These are phyloP conservation scores for Agrilus planipennis DNA, from an alignment of 1,140 invertebrate genomes.

Conservation along the genomic window DNA sequence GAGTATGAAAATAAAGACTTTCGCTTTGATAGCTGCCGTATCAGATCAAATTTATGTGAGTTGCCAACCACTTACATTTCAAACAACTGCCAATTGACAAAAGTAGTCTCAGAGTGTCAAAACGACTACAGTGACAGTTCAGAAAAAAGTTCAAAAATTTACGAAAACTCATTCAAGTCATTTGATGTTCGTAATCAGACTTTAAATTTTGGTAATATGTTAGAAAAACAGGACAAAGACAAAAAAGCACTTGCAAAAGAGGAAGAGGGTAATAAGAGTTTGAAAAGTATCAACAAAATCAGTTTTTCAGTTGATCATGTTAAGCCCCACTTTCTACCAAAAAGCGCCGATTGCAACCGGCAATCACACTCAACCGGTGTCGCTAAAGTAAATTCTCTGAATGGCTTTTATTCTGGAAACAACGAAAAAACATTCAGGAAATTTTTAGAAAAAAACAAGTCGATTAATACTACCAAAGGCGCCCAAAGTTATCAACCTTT, in stretches of 20 bases:
- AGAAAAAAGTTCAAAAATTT: slow-evolving; percentile 9
- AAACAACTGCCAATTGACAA: slow-evolving; percentile 29
- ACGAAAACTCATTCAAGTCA: slow-evolving; percentile 6
- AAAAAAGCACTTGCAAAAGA: neutral
- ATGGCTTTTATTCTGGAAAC: too few species aligned
- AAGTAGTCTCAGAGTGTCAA: slow-evolving; percentile 18
- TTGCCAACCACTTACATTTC: slow-evolving; percentile 32
- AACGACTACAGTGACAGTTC: slow-evolving; percentile 11
- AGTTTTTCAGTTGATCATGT: neutral
- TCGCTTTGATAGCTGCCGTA: slow-evolving; percentile 18
- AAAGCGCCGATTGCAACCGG: too few species aligned
- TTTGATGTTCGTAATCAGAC: neutral
- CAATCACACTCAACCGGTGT: too few species aligned
- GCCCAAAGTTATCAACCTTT: too few species aligned
- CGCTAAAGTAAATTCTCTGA: too few species aligned
- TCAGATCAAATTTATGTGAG: slow-evolving; percentile 30
- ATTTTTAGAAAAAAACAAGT: too few species aligned
- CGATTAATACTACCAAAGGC: too few species aligned
- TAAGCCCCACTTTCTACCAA: too few species aligned
- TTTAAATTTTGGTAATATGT: slow-evolving; percentile 9
- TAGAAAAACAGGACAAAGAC: neutral
- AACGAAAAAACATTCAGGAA: too few species aligned
- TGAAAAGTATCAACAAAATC: slow-evolving; percentile 1
- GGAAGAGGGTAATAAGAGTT: slow-evolving; percentile 1
- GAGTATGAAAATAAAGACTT: slow-evolving; percentile 24